phyloP scores from a whole-genome alignment of 2,888 invertebrate genomes.

The Dexiosoma caninum region DNA sequence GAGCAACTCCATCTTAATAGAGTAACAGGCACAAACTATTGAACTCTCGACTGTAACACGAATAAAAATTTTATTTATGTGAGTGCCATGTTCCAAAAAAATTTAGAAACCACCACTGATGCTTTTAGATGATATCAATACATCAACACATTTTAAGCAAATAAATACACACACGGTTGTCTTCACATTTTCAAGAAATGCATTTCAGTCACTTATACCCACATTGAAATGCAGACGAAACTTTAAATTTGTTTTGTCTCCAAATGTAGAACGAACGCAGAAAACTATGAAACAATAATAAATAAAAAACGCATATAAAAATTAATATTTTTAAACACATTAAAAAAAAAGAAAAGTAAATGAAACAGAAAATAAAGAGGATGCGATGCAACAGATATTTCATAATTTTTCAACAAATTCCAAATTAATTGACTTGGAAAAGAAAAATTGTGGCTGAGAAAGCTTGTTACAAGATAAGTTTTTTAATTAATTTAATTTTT shows the following conservation, averaged over 20 bases:
- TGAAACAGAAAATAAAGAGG: background rate
- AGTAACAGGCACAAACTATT: too few relatives aligned
- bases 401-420: background rate
- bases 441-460: background rate
- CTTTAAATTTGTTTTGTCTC: background rate
- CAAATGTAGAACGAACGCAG: background rate
- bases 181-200: background rate
- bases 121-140: too few relatives aligned
- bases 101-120: too few relatives aligned
- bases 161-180: too few relatives aligned
- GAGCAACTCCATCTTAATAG: too few relatives aligned
- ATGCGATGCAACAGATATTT: background rate
- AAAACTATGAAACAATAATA: too few relatives aligned
- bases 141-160: too few relatives aligned
- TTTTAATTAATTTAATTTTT: too few relatives aligned
- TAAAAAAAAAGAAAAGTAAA: background rate
- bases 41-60: too few relatives aligned
- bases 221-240: background rate
- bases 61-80: too few relatives aligned
- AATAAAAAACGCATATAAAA: background rate
- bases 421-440: background rate
- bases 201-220: background rate
- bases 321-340: background rate
- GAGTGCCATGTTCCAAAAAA: too few relatives aligned
- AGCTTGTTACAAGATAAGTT: background rate